Percentiles rank a stretch among this genome's conserved stretches.
Conservation (phyloP, 2,888 invertebrate genomes). For the Nysson spinosus region DNA sequence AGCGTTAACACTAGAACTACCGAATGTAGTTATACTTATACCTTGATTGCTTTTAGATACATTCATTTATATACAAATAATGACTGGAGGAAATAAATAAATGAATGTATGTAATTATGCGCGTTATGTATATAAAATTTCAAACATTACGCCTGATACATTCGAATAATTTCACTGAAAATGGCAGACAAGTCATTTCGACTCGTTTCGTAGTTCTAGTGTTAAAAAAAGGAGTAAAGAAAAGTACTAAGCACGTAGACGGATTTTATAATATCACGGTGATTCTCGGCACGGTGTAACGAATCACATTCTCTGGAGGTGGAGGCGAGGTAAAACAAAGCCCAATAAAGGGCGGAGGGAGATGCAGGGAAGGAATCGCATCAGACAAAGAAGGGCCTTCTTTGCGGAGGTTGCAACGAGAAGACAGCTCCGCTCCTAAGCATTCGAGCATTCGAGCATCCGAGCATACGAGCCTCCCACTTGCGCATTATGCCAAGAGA, state of each 20-base stretch:
- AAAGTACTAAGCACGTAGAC: neutral
- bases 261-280: neutral
- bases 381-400: constrained; percentile 26
- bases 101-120: no score
- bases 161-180: no score
- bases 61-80: no score
- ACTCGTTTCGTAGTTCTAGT: no score
- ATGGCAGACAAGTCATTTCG: no score
- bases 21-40: no score
- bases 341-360: constrained; percentile 50
- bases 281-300: constrained; percentile 27
- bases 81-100: no score
- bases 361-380: neutral
- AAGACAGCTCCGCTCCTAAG: constrained; percentile 34
- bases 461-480: constrained; percentile 61
- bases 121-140: no score
- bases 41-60: no score
- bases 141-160: no score
- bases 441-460: constrained; percentile 52
- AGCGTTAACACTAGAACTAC: no score
- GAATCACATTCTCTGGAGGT: constrained; percentile 41
- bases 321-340: constrained; percentile 52
- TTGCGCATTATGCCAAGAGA: constrained; percentile 68
- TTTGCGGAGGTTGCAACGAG: constrained; percentile 49
- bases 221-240: neutral